phyloP scores from a whole-genome alignment of 2,113 vertebrate species.

The Onychorhynchus coronatus region DNA sequence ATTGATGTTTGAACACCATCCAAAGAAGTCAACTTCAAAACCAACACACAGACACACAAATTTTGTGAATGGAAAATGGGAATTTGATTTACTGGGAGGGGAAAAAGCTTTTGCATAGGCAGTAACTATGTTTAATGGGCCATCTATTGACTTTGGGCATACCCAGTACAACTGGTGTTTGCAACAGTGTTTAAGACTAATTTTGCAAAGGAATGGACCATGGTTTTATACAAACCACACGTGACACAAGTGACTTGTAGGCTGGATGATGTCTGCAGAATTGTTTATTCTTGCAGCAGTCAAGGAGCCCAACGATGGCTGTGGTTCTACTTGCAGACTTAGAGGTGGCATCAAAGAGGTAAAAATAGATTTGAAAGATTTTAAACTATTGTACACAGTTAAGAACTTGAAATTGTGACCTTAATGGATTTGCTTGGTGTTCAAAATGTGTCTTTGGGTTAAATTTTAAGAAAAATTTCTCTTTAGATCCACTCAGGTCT shows the following conservation, averaged over 20 bases:
- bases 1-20: conserved; percentile 67
- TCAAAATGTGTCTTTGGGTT: neutral
- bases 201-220: neutral
- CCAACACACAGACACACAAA: neutral
- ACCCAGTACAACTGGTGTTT: neutral
- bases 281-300: neutral
- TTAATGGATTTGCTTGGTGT: neutral
- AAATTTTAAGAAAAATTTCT: neutral
- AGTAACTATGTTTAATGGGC: neutral
- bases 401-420: neutral
- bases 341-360: neutral
- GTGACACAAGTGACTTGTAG: neutral
- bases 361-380: neutral
- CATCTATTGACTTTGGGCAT: neutral
- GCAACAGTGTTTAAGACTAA: neutral
- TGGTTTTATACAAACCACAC: neutral
- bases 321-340: neutral
- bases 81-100: neutral
- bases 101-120: neutral
- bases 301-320: neutral
- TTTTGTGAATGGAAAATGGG: neutral
- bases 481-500: neutral
- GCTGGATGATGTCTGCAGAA: neutral
- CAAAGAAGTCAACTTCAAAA: conserved; percentile 45
- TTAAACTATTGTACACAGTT: neutral